A percentile compares a stretch with the other conserved stretches of the same genome.
Conservation (phyloP, 2,888 invertebrate genomes). For the Heliconius aoede region DNA sequence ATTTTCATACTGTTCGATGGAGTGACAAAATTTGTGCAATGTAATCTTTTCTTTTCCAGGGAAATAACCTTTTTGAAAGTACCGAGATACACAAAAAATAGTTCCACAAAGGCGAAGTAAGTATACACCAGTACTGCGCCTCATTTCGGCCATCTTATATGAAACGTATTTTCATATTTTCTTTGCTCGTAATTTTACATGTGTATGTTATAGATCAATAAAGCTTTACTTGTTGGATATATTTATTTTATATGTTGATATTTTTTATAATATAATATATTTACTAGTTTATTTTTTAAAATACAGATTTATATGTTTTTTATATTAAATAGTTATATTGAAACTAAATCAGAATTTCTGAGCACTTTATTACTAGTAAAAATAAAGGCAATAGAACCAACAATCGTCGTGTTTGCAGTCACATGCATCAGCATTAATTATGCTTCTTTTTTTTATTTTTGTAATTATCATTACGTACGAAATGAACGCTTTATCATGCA, state of each 20-base stretch:
- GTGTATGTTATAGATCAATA: neutral
- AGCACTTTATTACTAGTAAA: neutral
- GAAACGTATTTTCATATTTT: neutral
- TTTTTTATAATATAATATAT: neutral
- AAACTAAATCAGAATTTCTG: too few relatives aligned
- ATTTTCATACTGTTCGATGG: neutral
- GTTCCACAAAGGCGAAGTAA: neutral
- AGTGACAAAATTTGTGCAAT: neutral
- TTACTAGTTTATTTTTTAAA: neutral
- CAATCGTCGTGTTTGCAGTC: too few relatives aligned
- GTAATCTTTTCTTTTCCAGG: constrained; percentile 38
- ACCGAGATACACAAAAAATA: constrained; percentile 36
- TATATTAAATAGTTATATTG: neutral
- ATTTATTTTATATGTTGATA: neutral
- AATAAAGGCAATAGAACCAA: too few relatives aligned
- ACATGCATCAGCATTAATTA: too few relatives aligned
- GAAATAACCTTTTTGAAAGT: constrained; percentile 43
- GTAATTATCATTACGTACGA: too few relatives aligned
- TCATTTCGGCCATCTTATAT: neutral
- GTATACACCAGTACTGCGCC: neutral
- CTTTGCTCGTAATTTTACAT: neutral
- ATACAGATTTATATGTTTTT: neutral
- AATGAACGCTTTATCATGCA: too few relatives aligned
- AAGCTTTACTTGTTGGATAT: neutral
- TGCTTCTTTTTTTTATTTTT: too few relatives aligned